Evolutionary conservation across 2,113 vertebrate genomes (phyloP).

Genomic region (Gopherus flavomarginatus): DNA sequence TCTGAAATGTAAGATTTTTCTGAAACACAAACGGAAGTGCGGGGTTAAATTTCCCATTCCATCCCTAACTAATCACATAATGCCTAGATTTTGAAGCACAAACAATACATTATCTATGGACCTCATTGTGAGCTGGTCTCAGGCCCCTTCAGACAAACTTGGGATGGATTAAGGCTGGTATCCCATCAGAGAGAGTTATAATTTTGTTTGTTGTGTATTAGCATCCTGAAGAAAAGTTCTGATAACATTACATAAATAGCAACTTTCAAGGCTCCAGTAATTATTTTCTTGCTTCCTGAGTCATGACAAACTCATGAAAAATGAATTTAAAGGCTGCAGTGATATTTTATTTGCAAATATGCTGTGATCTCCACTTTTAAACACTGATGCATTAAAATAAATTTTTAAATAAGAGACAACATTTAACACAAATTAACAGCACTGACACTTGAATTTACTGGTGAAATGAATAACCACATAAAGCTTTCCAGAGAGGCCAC

Average conservation of each 20-base stretch:
- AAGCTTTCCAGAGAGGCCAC: neutral
- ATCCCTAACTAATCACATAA: too few relatives aligned
- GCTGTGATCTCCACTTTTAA: conserved; percentile 11
- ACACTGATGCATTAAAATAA: conserved; percentile 3
- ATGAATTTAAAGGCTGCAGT: neutral
- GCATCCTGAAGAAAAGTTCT: neutral
- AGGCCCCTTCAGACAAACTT: neutral
- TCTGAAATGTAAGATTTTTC: neutral
- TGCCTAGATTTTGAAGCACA: neutral
- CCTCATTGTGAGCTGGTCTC: neutral
- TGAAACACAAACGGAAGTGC: neutral
- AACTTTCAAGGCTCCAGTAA: neutral
- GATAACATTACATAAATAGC: neutral
- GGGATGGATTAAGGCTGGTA: neutral
- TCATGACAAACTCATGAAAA: neutral
- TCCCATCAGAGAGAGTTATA: neutral
- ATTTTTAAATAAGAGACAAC: neutral
- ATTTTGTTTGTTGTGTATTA: neutral
- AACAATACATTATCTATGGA: neutral
- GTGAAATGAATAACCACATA: neutral
- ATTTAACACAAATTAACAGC: neutral
- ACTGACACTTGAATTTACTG: neutral
- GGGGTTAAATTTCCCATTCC: too few relatives aligned
- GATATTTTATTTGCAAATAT: neutral
- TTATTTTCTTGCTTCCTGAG: neutral